Evolutionary conservation across 2,888 invertebrate genomes (phyloP), one percentile per base, ranked within the genome.

Genomic region (Seira ritae): DNA sequence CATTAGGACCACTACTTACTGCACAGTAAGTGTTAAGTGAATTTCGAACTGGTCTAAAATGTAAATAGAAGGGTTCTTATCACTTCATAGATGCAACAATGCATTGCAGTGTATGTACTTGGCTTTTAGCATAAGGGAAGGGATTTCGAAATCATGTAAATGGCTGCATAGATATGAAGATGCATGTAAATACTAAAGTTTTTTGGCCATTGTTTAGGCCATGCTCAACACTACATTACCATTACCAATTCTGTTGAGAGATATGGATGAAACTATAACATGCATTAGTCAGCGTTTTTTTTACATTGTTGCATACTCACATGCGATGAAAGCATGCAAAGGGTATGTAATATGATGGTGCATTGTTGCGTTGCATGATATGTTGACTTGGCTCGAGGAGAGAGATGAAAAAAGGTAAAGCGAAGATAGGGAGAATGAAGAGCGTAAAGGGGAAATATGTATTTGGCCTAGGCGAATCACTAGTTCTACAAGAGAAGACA

Each of bases 271-370:
- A 8, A 42, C 4, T 42, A 12, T 60, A 60, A n/a, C n/a, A 60
- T 60, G 4, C 60, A 4, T 4, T 60, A 60, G 60, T 3, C 17
- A 60, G n/a, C 4, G 60, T n/a, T 60, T 60, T 10, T n/a, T n/a
- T n/a, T 60, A 60, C 60, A 60, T 60, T 60, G 60, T 60, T 60
- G 60, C 60, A 17, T n/a, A n/a, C n/a, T n/a, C n/a, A n/a, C n/a
- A n/a, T n/a, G n/a, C n/a, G n/a, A n/a, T 60, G 60, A n/a, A 60
- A 60, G 60, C 17, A n/a, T 60, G 60, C 12, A 12, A 60, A 60
- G 60, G 60, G 60, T 60, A 60, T 60, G 17, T 17, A 8, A n/a
- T n/a, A n/a, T 60, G 60, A 15, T 60, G 60, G 60, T 60, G 60
- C 60, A 60, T 60, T 60, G 60, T 60, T 60, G 60, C 60, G n/a